A percentile compares a stretch with the other conserved stretches of the same genome.
phyloP scores from a whole-genome alignment of 2,888 invertebrate species.

The Eugnorisma glareosa region DNA sequence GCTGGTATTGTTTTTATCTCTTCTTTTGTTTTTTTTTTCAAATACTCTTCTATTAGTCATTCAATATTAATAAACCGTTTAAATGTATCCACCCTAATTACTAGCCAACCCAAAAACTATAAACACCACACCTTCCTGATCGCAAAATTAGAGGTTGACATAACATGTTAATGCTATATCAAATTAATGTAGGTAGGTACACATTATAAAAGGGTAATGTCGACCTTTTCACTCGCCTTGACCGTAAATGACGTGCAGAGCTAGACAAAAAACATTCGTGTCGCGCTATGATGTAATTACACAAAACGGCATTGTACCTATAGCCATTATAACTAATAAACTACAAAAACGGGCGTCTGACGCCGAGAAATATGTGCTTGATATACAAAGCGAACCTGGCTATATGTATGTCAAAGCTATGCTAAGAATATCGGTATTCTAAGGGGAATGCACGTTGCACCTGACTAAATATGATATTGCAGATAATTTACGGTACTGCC shows the following conservation, averaged over 20 bases:
- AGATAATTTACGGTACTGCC: slow-evolving; percentile 35
- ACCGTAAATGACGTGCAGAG: slow-evolving; percentile 54
- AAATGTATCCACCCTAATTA: slow-evolving; percentile 14
- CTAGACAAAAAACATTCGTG: slow-evolving; percentile 60
- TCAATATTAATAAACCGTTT: slow-evolving; percentile 17
- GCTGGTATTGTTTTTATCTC: background rate
- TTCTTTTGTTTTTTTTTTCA: background rate
- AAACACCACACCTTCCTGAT: slow-evolving; percentile 53
- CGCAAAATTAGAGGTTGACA: slow-evolving; percentile 48
- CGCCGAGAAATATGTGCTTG: slow-evolving; percentile 46
- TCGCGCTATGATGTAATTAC: slow-evolving; percentile 56
- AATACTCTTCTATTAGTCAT: background rate
- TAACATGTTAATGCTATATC: slow-evolving; percentile 27
- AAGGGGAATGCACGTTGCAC: slow-evolving; percentile 33
- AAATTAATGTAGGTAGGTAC: slow-evolving; percentile 37
- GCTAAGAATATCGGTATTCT: slow-evolving; percentile 53
- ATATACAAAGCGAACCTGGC: slow-evolving; percentile 28
- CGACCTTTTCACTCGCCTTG: slow-evolving; percentile 59
- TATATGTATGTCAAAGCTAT: slow-evolving; percentile 37
- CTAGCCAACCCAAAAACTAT: slow-evolving; percentile 29
- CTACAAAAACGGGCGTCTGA: slow-evolving; percentile 47
- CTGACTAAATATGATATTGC: slow-evolving; percentile 44
- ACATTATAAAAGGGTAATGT: slow-evolving; percentile 49
- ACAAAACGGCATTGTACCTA: slow-evolving; percentile 54
- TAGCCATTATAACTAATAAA: slow-evolving; percentile 54